Evolutionary conservation across 2,888 invertebrate genomes (phyloP), one percentile per base, ranked within the genome.

Genomic region (Oscheius sp.): DNA sequence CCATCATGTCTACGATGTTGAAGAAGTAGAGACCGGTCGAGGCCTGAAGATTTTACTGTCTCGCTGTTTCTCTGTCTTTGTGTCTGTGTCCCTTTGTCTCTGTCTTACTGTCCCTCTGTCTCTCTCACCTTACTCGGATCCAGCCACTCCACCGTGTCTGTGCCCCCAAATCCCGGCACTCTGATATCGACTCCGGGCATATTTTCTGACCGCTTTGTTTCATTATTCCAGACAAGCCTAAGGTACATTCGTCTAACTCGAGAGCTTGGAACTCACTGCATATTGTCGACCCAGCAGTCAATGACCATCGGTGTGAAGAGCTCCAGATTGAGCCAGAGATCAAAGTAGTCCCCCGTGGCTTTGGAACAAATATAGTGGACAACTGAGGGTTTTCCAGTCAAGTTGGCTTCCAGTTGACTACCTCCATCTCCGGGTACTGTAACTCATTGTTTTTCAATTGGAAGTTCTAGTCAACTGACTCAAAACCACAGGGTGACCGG

Each of bases 401-500:
- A 90, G 88, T 93, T 94, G 0, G 96, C 98, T 89, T 95, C 94
- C 13, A 99, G 89, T 90, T 96, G 97, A 88, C 94, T 95, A 2
- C 99, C 99, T 7, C 98, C 98, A 92, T 98, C 97, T 11, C 98
- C 99, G 77, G 99, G 98, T 85, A 99, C 95, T 95, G 89, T 51
- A 90, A 84, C 58, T 42, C 7, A 7, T 7, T 5, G 7, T 3
- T 73, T 75, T 53, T 33, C 11, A 42, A 42, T 5, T 42, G 42
- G 42, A 21, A 21, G 21, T 21, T 21, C 21, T 21, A 21, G 3
- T 48, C 1, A 4, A 32, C 59, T 58, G 11, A 73, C 73, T 63
- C 10, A 73, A 32, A 57, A 73, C 47, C 33, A 73, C 73, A 13
- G 73, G 73, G 35, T 73, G 65, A n/a, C 73, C 73, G 2, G 63